Evolutionary conservation across 2,113 vertebrate species (phyloP).

Genomic region (Brachypodius melanocephalos): DNA sequence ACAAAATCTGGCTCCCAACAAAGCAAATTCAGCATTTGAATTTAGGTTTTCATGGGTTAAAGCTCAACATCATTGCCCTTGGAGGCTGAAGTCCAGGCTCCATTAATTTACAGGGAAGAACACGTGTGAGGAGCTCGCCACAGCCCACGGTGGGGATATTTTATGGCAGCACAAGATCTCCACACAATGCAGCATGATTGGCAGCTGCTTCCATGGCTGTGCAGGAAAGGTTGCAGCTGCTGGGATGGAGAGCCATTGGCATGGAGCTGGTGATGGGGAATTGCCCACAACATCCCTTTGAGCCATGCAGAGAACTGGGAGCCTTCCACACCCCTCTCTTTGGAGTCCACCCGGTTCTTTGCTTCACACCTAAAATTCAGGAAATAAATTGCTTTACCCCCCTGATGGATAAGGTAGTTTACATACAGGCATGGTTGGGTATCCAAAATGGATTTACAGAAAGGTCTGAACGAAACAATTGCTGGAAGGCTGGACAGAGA

Average conservation of each 20-base stretch:
- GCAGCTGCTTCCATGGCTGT: background rate
- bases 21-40: background rate
- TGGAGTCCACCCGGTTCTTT: background rate
- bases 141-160: background rate
- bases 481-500: background rate
- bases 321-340: background rate
- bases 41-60: background rate
- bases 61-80: background rate
- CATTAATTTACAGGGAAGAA: background rate
- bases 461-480: background rate
- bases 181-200: background rate
- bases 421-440: background rate
- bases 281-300: background rate
- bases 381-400: background rate
- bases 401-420: background rate
- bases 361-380: background rate
- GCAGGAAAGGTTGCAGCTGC: slow-evolving; percentile 45
- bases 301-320: background rate
- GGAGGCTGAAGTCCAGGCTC: background rate
- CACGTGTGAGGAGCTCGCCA: background rate
- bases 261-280: accelerated
- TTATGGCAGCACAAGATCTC: background rate
- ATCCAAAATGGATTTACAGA: background rate
- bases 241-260: background rate
- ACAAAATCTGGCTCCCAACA: background rate